A percentile compares a stretch with the other conserved stretches of the same genome.
Evolutionary conservation across 53 echinoderm and acorn worm genomes (phyloP).

Genomic region (Crossaster papposus): DNA sequence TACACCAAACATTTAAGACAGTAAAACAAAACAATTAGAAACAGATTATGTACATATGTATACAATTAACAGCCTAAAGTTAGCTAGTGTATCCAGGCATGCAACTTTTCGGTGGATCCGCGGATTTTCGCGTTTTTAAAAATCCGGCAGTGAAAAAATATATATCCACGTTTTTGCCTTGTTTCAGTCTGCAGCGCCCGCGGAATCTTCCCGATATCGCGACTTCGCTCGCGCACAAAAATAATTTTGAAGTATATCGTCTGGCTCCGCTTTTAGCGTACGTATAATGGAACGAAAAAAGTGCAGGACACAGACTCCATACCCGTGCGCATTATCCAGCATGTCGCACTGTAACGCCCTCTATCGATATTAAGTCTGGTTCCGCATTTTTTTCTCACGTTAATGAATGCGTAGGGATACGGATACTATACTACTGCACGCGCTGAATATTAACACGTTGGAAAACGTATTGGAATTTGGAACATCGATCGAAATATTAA

Average conservation of each 20-base stretch:
- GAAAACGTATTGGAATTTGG: not conserved
- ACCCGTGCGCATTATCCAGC: not conserved
- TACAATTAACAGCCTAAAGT: no score
- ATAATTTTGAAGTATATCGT: not conserved
- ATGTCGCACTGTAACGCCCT: not conserved
- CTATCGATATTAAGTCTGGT: conserved; percentile 2
- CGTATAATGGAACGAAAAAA: not conserved
- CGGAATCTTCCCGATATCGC: not conserved
- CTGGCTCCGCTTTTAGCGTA: not conserved
- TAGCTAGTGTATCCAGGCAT: not conserved
- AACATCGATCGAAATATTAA: not conserved
- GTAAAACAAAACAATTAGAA: no score
- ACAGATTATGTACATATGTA: no score
- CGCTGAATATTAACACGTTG: not conserved
- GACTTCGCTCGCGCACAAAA: not conserved
- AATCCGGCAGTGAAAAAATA: conserved; percentile 9
- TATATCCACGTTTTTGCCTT: not conserved
- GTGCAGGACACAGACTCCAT: conserved; percentile 27
- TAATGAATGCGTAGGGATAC: conserved; percentile 8
- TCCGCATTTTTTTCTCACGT: conserved; percentile 10
- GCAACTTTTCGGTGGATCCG: conserved; percentile 33
- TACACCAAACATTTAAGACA: no score
- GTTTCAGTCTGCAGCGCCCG: not conserved
- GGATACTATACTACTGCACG: conserved; percentile 1
- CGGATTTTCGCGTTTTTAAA: conserved; percentile 32